Base-by-base conservation (phyloP, 30 jellyfish, hydroid and myxozoan genomes). In the Hydractinia echinata region DNA sequence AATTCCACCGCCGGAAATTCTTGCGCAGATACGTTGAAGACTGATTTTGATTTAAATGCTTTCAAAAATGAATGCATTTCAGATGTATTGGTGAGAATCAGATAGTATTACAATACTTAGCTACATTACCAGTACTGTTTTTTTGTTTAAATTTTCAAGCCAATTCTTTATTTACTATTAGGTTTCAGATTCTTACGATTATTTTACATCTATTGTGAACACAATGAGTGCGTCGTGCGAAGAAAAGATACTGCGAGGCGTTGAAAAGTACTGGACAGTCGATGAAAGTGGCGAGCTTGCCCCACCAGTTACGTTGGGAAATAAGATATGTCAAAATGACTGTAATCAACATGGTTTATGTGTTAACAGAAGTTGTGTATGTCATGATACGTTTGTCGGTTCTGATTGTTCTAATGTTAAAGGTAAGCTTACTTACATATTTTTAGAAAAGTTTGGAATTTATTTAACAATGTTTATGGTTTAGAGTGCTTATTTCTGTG, bases 261-360 rank as follows among this genome's bases (percentile, higher is more conserved):
- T 74, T 74, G 83, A 74, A 49, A 74, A 74, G 83, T 74, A 18
- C 83, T 74, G 73, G 83, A 49, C 44, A 48, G 30, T 5, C 54
- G 66, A 49, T 74, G 66, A 21, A 74, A 74, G 39, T 7, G 74
- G 74, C 16, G 74, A 64, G 19, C 39, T 6, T 7, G 39, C 1
- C 19, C 74, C 74, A n/a, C 74, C 74, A 6, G 8, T 13, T 0
- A 2, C 74, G 19, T 44, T 64, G 19, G 74, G 39, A 6, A 64
- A 64, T 64, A 30, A 30, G 44, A 44, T 64, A 3, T 64, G 74
- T 64, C 74, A 7, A 64, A 7, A 64, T 7, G 74, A 64, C 39
- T 64, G 74, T 13, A 64, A 64, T 51, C 10, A 64, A n/a, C 74
- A 51, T n/a, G 74, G 74, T 64, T n/a, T 64, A n/a, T 64, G 74